A percentile compares a stretch with the other conserved stretches of the same genome.
phyloP scores from a whole-genome alignment of 2,113 vertebrate genomes.

The Gobius niger region DNA sequence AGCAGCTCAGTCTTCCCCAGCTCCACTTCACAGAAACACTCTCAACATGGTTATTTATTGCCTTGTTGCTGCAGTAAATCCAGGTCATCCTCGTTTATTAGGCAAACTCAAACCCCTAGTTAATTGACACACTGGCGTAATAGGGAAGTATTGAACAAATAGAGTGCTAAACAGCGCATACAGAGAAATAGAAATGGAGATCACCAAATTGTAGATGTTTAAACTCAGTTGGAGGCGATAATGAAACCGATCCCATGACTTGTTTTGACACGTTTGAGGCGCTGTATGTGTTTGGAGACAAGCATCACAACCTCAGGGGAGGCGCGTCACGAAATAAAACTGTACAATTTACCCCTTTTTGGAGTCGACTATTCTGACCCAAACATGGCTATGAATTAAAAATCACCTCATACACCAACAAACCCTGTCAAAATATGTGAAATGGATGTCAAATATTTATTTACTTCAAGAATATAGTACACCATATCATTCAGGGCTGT shows the following conservation, averaged over 20 bases:
- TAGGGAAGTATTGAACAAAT: neutral
- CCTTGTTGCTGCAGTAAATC: neutral
- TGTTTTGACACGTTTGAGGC: neutral
- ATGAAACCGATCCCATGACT: constrained; percentile 1
- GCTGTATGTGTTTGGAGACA: neutral
- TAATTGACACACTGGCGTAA: neutral
- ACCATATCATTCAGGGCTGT: neutral
- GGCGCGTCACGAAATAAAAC: no score
- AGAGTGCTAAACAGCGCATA: neutral
- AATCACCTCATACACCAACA: no score
- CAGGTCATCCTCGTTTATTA: neutral
- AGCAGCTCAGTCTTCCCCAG: constrained; percentile 7
- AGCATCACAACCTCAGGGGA: neutral
- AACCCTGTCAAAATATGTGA: no score
- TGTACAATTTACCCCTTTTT: no score
- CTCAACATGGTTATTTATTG: constrained; percentile 19
- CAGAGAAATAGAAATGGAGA: neutral
- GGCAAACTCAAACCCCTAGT: constrained; percentile 2
- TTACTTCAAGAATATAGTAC: no score
- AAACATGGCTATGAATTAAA: no score
- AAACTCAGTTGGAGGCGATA: neutral
- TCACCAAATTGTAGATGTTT: neutral
- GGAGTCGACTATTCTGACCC: no score
- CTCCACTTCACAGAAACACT: constrained; percentile 5
- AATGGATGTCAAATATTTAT: no score